Evolutionary conservation across 1,140 invertebrate genomes (phyloP), one percentile per base, ranked within the genome.

Genomic region (Heliconius himera): DNA sequence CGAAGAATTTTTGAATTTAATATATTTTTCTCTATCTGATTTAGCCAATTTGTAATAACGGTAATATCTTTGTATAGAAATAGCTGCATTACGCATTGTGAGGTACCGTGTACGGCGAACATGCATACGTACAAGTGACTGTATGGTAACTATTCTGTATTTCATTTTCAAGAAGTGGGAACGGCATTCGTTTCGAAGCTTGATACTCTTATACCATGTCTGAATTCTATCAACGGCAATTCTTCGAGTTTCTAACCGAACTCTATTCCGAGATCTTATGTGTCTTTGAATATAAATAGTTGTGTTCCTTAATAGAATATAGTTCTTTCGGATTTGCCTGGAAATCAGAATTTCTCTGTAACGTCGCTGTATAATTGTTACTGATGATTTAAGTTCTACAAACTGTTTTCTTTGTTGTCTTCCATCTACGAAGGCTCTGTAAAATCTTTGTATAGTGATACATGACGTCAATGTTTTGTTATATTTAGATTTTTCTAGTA

Each of bases 181-280:
- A 51, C 90, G 88, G 77, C 89, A 89, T 89, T 86, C 87, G 88
- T 76, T 83, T 5, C 82, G 85, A n/a, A 66, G 88, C 81, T 29
- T 81, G 41, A 84, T 75, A 73, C 93, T 93, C 85, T 89, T 90
- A 87, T 94, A 96, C 81, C 92, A 91, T 3, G 41, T 83, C 81
- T 95, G 95, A 77, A 96, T 95, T 77, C 89, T 93, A 29, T 85
- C 82, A 6, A 90, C 90, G 1, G 93, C 91, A 74, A 78, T 75
- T 36, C 79, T 82, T 29, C 80, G 81, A 56, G 75, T 51, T 80
- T 79, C 3, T 75, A 79, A 46, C 51, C 73, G 60, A 82, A 84
- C 87, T 92, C 91, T 33, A 82, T 79, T 72, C 46, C 85, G 94
- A 2, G 91, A 93, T 84, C 92, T 87, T 77, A 92, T 91, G 20